Evolutionary conservation across 2,888 invertebrate genomes (phyloP).

Genomic region (Luffia ferchaultella): DNA sequence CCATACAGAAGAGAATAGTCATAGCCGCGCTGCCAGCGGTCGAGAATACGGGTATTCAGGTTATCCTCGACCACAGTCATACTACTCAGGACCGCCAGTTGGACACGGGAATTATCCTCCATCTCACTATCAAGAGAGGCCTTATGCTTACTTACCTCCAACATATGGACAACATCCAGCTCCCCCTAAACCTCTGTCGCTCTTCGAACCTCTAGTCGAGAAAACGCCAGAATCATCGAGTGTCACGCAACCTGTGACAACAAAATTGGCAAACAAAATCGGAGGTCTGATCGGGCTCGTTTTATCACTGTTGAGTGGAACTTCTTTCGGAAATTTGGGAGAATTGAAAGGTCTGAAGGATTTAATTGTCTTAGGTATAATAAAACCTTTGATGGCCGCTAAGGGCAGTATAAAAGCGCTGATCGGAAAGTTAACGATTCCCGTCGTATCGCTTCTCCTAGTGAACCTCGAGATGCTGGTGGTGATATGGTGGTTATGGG

Average conservation of each 20-base stretch:
- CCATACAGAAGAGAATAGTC: constrained; percentile 15
- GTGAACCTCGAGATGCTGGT: constrained; percentile 50
- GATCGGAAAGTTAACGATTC: constrained; percentile 47
- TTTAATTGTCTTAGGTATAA: constrained; percentile 39
- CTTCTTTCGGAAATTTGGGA: constrained; percentile 27
- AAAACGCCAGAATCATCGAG: constrained; percentile 12
- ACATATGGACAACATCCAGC: constrained; percentile 1
- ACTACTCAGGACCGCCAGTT: constrained; percentile 16
- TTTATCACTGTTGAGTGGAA: constrained; percentile 35
- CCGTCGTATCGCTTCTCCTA: constrained; percentile 40
- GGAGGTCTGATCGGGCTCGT: constrained; percentile 39
- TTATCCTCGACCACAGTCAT: constrained; percentile 9
- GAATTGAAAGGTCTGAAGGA: constrained; percentile 40
- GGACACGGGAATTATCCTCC: constrained; percentile 15
- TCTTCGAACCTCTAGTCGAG: constrained; percentile 25
- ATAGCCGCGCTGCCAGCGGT: constrained; percentile 8
- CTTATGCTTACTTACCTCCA: constrained; percentile 11
- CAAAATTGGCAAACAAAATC: constrained; percentile 36
- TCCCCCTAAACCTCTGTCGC: constrained; percentile 6
- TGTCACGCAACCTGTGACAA: constrained; percentile 25
- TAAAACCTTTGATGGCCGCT: constrained; percentile 38
- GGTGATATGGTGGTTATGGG: constrained; percentile 60
- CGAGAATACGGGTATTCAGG: constrained; percentile 16
- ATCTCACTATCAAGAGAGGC: constrained; percentile 7
- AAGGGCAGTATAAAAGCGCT: constrained; percentile 46